phyloP scores from a whole-genome alignment of 2,888 invertebrate genomes.

The Chesias legatella region DNA sequence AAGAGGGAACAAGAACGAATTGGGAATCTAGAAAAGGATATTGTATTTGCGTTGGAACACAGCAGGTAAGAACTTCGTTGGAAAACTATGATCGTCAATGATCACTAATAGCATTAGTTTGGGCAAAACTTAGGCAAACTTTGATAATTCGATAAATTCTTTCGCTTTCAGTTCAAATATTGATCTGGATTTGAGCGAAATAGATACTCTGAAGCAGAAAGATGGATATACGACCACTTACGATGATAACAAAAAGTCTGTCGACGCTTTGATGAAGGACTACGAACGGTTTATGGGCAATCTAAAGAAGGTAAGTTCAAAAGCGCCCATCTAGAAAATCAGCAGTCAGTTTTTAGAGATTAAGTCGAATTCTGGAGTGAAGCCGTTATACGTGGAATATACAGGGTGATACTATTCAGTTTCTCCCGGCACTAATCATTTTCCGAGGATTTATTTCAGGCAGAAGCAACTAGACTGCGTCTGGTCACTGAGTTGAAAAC shows the following conservation, averaged over 20 bases:
- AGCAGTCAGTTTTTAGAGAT: not conserved
- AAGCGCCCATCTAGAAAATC: too few species aligned
- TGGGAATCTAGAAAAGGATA: slow-evolving; percentile 80
- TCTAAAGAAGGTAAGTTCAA: slow-evolving; percentile 75
- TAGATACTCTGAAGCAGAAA: slow-evolving; percentile 69
- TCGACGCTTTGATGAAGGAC: slow-evolving; percentile 62
- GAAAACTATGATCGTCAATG: too few species aligned
- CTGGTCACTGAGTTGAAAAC: slow-evolving; percentile 81
- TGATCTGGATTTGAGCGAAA: slow-evolving; percentile 81
- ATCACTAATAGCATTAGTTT: too few species aligned
- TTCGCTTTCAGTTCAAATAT: slow-evolving; percentile 74
- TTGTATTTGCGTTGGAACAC: slow-evolving; percentile 83
- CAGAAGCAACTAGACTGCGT: slow-evolving; percentile 68
- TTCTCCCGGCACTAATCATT: too few species aligned
- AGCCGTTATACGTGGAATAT: too few species aligned
- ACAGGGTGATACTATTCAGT: not conserved
- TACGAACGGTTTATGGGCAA: slow-evolving; percentile 82
- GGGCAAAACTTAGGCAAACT: too few species aligned
- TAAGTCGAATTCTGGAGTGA: too few species aligned
- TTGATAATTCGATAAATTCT: too few species aligned
- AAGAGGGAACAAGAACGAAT: slow-evolving; percentile 83
- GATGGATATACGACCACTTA: slow-evolving; percentile 61
- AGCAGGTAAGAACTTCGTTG: slow-evolving; percentile 51
- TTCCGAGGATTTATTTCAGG: slow-evolving; percentile 44
- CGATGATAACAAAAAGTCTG: slow-evolving; percentile 76